These are phyloP conservation scores for Stomatorhinus ivindoensis DNA, from an alignment of 2,113 vertebrate species.

Conservation along the genomic window DNA sequence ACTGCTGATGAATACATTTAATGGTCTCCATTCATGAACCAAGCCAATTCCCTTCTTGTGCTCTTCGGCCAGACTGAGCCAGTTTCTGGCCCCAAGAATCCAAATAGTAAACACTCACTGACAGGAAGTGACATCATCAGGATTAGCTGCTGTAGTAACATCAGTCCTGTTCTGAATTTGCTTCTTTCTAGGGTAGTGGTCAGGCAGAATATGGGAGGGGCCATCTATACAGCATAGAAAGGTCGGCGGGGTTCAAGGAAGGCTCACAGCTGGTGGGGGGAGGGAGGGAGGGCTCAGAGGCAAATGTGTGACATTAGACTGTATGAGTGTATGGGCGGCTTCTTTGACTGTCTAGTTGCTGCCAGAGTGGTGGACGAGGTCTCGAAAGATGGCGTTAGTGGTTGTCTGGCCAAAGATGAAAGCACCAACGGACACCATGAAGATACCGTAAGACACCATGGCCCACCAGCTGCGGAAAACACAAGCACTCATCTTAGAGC, in stretches of 20 bases:
- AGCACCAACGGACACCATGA: constrained; percentile 72
- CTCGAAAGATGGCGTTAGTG: constrained; percentile 63
- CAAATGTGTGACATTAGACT: background rate
- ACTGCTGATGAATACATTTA: background rate
- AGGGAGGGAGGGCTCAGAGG: background rate
- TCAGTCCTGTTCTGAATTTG: background rate
- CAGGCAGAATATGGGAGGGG: constrained; percentile 12
- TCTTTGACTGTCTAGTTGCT: background rate
- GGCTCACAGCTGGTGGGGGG: background rate
- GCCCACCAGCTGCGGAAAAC: constrained; percentile 74
- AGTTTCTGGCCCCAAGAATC: background rate
- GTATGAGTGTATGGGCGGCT: background rate
- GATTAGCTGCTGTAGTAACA: background rate
- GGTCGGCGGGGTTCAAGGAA: background rate
- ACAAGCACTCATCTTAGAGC: constrained; percentile 19
- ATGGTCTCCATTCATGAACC: background rate
- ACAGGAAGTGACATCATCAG: background rate
- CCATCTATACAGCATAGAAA: background rate
- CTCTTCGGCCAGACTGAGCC: background rate
- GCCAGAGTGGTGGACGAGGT: constrained; percentile 30
- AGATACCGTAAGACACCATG: constrained; percentile 66
- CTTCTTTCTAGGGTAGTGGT: background rate
- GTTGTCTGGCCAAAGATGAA: constrained; percentile 85
- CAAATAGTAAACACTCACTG: too few relatives aligned
- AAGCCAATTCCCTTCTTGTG: background rate